phyloP scores from a whole-genome alignment of 2,797 vertebrate genomes.

The Onychomys leucogaster region DNA sequence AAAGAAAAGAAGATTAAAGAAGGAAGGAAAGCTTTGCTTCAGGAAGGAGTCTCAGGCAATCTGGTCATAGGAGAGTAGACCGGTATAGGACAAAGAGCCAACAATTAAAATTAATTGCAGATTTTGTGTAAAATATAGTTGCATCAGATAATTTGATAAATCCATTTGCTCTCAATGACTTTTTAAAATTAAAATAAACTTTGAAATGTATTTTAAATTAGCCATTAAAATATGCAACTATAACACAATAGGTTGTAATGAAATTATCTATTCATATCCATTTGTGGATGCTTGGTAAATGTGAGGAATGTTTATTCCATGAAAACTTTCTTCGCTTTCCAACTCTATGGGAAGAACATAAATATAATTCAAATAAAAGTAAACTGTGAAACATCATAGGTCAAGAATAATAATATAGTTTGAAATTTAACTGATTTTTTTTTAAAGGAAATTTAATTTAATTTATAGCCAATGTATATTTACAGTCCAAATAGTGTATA shows the following conservation, averaged over 20 bases:
- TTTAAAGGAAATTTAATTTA: conserved; percentile 24
- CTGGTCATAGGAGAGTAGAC: conserved; percentile 4
- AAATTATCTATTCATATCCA: conserved; percentile 67
- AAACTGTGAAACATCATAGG: conserved; percentile 9
- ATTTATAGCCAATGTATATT: background rate
- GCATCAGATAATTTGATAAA: conserved; percentile 70
- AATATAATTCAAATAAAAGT: conserved; percentile 53
- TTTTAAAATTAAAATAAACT: conserved; percentile 75
- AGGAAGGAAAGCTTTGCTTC: conserved; percentile 51
- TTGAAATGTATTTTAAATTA: conserved; percentile 58
- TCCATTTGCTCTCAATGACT: conserved; percentile 44
- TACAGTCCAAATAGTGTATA: background rate
- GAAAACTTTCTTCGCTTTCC: background rate
- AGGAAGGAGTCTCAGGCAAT: conserved; percentile 39
- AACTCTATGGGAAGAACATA: conserved; percentile 16
- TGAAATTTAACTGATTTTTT: conserved; percentile 14
- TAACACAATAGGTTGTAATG: conserved; percentile 46
- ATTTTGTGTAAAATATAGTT: conserved; percentile 67
- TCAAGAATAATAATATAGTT: conserved; percentile 19
- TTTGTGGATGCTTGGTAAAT: conserved; percentile 24
- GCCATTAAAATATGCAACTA: conserved; percentile 58
- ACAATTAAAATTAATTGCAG: conserved; percentile 77
- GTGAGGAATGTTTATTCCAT: conserved; percentile 2
- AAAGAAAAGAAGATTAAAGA: conserved; percentile 81
- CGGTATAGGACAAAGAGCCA: conserved; percentile 49